Percentiles rank a stretch among this genome's conserved stretches.
Evolutionary conservation across 2,797 vertebrate species (phyloP).

Genomic region (Anguilla anguilla): DNA sequence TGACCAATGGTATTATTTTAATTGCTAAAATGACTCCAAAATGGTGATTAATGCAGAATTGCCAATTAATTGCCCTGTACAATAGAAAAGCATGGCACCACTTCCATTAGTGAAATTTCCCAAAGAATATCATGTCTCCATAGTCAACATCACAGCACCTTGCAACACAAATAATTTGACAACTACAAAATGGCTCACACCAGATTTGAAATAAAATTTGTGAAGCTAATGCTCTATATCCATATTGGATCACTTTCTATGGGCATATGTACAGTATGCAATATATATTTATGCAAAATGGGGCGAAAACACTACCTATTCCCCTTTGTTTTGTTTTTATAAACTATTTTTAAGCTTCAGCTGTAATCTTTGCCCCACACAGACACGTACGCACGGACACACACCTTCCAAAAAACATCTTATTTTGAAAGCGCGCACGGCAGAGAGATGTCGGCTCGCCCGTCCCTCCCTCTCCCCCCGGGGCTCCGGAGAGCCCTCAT

Average conservation of each 20-base stretch:
- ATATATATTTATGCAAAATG: not conserved
- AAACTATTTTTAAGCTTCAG: constrained; percentile 6
- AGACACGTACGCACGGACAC: not conserved
- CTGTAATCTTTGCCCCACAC: constrained; percentile 23
- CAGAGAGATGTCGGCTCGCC: constrained; percentile 77
- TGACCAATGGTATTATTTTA: not conserved
- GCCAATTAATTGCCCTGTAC: not conserved
- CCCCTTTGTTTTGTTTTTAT: not conserved
- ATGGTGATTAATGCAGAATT: not conserved
- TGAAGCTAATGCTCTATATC: too few species aligned
- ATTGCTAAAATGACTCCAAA: not conserved
- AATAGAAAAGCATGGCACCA: not conserved
- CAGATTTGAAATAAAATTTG: not conserved
- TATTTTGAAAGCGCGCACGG: constrained; percentile 83
- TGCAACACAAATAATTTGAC: not conserved
- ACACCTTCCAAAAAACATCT: constrained; percentile 65
- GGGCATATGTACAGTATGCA: not conserved
- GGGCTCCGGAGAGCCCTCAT: constrained; percentile 81
- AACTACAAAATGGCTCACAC: not conserved
- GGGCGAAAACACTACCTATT: not conserved
- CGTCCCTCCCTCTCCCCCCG: constrained; percentile 71
- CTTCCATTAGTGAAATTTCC: not conserved
- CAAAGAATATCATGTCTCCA: not conserved
- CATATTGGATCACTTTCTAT: not conserved
- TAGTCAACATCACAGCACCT: not conserved